Conservation (phyloP, 2,113 vertebrate genomes). For the Pholis gunnellus region DNA sequence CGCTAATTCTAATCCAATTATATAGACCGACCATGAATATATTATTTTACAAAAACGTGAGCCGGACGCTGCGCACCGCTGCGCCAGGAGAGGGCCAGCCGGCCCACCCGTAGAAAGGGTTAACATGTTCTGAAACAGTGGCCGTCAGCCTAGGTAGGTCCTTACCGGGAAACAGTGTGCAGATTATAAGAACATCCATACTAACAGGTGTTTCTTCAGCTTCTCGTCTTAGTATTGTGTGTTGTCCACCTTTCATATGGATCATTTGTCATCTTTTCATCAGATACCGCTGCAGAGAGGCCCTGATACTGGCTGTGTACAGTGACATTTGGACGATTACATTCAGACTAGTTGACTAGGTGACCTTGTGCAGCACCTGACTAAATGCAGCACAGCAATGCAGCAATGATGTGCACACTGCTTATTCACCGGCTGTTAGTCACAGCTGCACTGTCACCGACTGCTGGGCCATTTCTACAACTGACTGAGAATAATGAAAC, state of each 20-base stretch:
- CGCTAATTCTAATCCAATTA: too few species aligned
- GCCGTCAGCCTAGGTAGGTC: too few species aligned
- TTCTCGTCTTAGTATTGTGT: background rate
- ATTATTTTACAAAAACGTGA: too few species aligned
- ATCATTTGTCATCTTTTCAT: background rate
- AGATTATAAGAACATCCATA: background rate
- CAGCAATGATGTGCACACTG: conserved; percentile 50
- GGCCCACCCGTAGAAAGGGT: background rate
- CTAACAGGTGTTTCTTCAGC: background rate
- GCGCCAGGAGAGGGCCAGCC: too few species aligned
- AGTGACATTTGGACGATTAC: conserved; percentile 4
- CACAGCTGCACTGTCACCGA: conserved; percentile 43
- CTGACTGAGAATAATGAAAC: background rate
- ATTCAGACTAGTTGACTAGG: conserved; percentile 40
- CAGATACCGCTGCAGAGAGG: background rate
- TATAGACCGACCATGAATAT: too few species aligned
- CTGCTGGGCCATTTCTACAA: conserved; percentile 20
- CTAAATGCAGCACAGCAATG: conserved; percentile 59
- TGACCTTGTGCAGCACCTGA: conserved; percentile 69
- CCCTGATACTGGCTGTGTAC: background rate
- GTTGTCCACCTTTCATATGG: background rate
- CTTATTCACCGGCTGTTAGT: conserved; percentile 52
- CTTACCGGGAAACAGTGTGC: background rate
- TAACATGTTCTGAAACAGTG: background rate
- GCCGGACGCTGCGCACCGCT: too few species aligned